These are phyloP conservation scores for Eutrigla gurnardus DNA, from an alignment of 2,797 vertebrate genomes.

Conservation along the genomic window DNA sequence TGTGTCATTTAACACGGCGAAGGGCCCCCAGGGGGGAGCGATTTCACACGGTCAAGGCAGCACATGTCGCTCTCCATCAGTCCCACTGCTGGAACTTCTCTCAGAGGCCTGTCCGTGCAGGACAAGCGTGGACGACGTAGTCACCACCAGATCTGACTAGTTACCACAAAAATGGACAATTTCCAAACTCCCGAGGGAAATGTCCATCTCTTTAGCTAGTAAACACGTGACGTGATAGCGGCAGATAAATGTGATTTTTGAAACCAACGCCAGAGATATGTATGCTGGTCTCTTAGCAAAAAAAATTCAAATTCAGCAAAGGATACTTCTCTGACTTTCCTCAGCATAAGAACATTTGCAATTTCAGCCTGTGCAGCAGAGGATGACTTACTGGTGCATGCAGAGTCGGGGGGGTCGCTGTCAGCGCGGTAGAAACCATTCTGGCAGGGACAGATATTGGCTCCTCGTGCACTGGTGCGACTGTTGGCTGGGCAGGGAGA, in stretches of 20 bases:
- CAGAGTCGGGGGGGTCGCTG: slow-evolving; percentile 89
- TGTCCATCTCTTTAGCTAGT: slow-evolving; percentile 2
- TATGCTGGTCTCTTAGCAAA: not conserved
- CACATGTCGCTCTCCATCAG: slow-evolving; percentile 74
- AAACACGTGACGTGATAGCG: not conserved
- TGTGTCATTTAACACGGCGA: slow-evolving; percentile 73
- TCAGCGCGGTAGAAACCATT: slow-evolving; percentile 93
- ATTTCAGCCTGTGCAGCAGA: slow-evolving; percentile 3
- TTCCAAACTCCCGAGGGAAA: not conserved
- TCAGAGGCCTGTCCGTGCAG: slow-evolving; percentile 28
- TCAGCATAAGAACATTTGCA: not conserved
- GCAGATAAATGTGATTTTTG: not conserved
- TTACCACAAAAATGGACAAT: not conserved
- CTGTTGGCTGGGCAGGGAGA: slow-evolving; percentile 92
- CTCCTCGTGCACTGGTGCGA: slow-evolving; percentile 88
- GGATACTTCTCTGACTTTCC: not conserved
- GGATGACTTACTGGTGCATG: slow-evolving; percentile 93
- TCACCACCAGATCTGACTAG: slow-evolving; percentile 10
- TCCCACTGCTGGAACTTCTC: slow-evolving; percentile 41
- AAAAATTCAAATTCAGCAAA: not conserved
- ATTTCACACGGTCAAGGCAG: slow-evolving; percentile 65
- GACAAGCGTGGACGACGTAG: slow-evolving; percentile 7
- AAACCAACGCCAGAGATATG: not conserved
- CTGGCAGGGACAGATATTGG: slow-evolving; percentile 91
- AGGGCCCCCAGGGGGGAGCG: slow-evolving; percentile 66